Conservation (phyloP, 2,113 vertebrate species). For the Prinia subflava region DNA sequence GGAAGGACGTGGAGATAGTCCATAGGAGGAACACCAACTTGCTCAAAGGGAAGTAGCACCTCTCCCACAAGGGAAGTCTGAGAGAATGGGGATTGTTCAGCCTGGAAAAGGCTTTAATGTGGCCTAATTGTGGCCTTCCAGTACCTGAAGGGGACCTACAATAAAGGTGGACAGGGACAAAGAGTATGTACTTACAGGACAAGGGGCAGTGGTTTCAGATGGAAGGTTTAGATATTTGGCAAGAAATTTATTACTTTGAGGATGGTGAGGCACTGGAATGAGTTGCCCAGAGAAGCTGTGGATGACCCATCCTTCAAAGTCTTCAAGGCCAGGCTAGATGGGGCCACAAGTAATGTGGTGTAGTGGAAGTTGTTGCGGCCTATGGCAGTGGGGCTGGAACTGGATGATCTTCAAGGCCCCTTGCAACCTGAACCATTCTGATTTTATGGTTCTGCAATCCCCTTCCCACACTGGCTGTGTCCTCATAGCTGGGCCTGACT, state of each 20-base stretch:
- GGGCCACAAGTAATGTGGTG: background rate
- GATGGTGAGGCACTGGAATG: background rate
- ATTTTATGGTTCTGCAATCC: background rate
- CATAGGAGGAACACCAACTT: background rate
- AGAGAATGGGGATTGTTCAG: background rate
- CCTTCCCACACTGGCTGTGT: background rate
- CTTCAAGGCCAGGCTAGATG: background rate
- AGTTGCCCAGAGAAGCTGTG: background rate
- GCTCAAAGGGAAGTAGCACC: background rate
- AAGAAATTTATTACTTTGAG: background rate
- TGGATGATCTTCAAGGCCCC: background rate
- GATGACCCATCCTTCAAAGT: background rate
- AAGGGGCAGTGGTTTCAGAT: background rate
- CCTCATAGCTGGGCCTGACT: background rate
- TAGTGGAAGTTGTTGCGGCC: background rate
- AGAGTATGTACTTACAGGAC: background rate
- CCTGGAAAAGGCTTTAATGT: background rate
- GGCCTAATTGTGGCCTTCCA: background rate
- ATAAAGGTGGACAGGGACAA: background rate
- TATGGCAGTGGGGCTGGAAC: background rate
- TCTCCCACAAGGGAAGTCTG: background rate
- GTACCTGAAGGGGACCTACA: background rate
- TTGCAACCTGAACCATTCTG: background rate
- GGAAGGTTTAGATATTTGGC: background rate
- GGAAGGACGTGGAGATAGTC: background rate